Conservation (phyloP, 2,888 invertebrate genomes). For the Trilocha varians region DNA sequence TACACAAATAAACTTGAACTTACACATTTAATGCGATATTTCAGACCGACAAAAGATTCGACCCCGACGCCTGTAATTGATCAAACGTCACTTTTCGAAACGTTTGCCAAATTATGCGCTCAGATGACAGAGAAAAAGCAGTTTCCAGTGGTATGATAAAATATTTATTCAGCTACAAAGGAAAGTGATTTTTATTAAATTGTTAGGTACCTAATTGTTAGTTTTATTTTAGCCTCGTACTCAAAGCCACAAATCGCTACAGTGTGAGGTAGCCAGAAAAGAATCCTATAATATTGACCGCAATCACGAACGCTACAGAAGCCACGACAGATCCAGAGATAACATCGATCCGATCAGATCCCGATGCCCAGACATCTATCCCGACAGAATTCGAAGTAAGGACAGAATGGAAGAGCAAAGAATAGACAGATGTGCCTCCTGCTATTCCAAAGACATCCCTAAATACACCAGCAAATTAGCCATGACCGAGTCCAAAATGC, state of each 20-base stretch:
- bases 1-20: too few relatives aligned
- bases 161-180: neutral
- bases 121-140: conserved; percentile 37
- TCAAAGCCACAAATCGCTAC: conserved; percentile 59
- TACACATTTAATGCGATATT: conserved; percentile 4
- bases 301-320: conserved; percentile 27
- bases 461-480: conserved; percentile 41
- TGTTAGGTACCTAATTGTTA: neutral
- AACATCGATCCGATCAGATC: conserved; percentile 28
- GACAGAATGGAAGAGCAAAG: conserved; percentile 19
- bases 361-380: conserved; percentile 43
- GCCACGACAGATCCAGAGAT: conserved; percentile 31
- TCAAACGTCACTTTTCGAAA: conserved; percentile 44
- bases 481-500: conserved; percentile 25
- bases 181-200: neutral
- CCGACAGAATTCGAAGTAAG: conserved; percentile 21
- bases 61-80: conserved; percentile 24
- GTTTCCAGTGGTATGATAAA: conserved; percentile 25
- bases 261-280: conserved; percentile 42
- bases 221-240: conserved; percentile 34
- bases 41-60: conserved; percentile 28
- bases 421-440: conserved; percentile 27
- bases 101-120: conserved; percentile 53
- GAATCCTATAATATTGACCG: conserved; percentile 30
- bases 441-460: conserved; percentile 26